Evolutionary conservation across 2,888 invertebrate species (phyloP), one percentile per base, ranked within the genome.

Genomic region (Clitarchus hookeri): DNA sequence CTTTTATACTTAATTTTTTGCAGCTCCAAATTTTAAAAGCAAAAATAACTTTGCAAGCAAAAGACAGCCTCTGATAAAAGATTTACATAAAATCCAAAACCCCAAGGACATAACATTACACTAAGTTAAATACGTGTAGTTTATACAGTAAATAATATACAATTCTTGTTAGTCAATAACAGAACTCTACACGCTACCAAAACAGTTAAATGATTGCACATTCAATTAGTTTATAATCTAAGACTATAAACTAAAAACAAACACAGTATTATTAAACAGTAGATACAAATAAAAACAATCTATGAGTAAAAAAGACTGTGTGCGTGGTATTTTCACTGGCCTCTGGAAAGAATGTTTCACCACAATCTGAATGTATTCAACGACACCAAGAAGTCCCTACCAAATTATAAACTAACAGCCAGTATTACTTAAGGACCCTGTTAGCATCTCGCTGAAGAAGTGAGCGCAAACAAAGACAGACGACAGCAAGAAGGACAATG

Each of bases 91-190:
- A 82, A 82, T 82, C 82, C 82, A 82, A 82, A 82, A 27, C 82
- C 82, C 82, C 82, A 82, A 82, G 13, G 27, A 82, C 44, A 82
- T 36, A 36, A 82, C 82, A 36, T 82, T 82, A 82, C 27, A 82
- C 82, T 82, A 82, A 82, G 65, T 65, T 65, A 65, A 36, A 82
- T 82, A 44, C 44, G 82, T n/a, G n/a, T 82, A 36, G 27, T 86
- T 84, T 86, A 84, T 86, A 86, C 86, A 86, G 83, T 85, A 86
- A 86, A 84, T 85, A 86, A 86, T 86, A 86, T 86, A 86, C 84
- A 86, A 78, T 48, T 84, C 44, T 84, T 84, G 80, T 77, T 77
- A 53, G 86, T 86, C 85, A 86, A 83, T 86, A 85, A 83, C 65
- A 83, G n/a, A 77, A 77, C 36, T 80, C 79, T 86, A 84, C 84